These are phyloP conservation scores for Deroplatys truncata DNA, from an alignment of 2,888 invertebrate genomes.

Conservation along the genomic window DNA sequence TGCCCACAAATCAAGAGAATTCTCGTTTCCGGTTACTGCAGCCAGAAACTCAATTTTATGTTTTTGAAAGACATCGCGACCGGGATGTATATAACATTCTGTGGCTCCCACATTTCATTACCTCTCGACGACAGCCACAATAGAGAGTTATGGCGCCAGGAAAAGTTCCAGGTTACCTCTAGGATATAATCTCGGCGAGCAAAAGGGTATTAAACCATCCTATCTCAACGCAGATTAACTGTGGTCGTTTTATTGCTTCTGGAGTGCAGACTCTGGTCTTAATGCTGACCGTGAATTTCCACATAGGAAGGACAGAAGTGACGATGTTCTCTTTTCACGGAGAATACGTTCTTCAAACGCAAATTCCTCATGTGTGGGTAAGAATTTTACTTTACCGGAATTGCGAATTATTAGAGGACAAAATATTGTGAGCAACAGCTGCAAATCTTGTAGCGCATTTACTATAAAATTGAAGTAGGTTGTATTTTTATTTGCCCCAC, in stretches of 20 bases:
- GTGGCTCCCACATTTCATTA: neutral
- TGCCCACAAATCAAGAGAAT: neutral
- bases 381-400: too few relatives aligned
- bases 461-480: too few relatives aligned
- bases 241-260: neutral
- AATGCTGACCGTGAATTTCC: neutral
- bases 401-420: too few relatives aligned
- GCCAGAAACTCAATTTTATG: neutral
- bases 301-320: neutral
- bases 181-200: neutral
- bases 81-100: neutral
- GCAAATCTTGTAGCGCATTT: too few relatives aligned
- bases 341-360: too few relatives aligned
- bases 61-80: neutral
- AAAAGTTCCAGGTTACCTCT: neutral
- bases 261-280: neutral
- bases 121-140: neutral
- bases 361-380: too few relatives aligned
- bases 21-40: neutral
- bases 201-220: neutral
- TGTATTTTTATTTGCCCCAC: too few relatives aligned
- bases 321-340: too few relatives aligned
- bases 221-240: neutral
- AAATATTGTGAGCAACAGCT: too few relatives aligned
- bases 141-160: neutral